A percentile compares a stretch with the other conserved stretches of the same genome.
Conservation (phyloP, 2,888 invertebrate species). For the Polymixis flavicincta region DNA sequence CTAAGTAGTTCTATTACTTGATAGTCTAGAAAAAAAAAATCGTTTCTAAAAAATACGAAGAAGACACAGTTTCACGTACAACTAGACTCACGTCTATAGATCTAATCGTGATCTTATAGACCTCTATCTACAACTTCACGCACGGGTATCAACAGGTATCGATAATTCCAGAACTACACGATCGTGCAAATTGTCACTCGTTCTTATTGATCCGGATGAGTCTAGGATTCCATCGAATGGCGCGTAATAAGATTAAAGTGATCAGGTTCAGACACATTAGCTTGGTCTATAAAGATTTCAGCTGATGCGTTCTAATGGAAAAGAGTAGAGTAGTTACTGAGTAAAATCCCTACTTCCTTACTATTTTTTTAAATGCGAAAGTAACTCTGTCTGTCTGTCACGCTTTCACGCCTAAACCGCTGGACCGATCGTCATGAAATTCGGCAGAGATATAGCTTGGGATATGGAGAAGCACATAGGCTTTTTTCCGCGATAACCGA, state of each 20-base stretch:
- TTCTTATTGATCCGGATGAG: constrained; percentile 23
- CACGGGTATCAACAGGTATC: constrained; percentile 5
- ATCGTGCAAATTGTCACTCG: constrained; percentile 61
- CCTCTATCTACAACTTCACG: constrained; percentile 10
- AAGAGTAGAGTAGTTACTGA: constrained; percentile 4
- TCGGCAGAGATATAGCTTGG: too few species aligned
- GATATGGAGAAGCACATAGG: too few species aligned
- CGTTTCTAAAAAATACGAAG: not conserved
- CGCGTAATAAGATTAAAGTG: constrained; percentile 35
- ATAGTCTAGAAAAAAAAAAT: not conserved
- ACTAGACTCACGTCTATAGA: not conserved
- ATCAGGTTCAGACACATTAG: constrained; percentile 36
- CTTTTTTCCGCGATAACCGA: too few species aligned
- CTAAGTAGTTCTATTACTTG: not conserved
- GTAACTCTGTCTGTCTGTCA: too few species aligned
- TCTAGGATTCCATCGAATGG: constrained; percentile 13
- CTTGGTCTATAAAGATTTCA: constrained; percentile 6
- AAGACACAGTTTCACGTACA: constrained; percentile 10
- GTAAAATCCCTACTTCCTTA: too few species aligned
- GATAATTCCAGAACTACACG: constrained; percentile 32
- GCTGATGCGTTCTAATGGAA: constrained; percentile 1
- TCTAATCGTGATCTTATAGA: constrained; percentile 2
- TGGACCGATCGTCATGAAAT: too few species aligned
- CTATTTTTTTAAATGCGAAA: too few species aligned
- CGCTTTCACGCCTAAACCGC: too few species aligned